Evolutionary conservation across 1,140 invertebrate genomes (phyloP).

Genomic region (Tribolium castaneum): DNA sequence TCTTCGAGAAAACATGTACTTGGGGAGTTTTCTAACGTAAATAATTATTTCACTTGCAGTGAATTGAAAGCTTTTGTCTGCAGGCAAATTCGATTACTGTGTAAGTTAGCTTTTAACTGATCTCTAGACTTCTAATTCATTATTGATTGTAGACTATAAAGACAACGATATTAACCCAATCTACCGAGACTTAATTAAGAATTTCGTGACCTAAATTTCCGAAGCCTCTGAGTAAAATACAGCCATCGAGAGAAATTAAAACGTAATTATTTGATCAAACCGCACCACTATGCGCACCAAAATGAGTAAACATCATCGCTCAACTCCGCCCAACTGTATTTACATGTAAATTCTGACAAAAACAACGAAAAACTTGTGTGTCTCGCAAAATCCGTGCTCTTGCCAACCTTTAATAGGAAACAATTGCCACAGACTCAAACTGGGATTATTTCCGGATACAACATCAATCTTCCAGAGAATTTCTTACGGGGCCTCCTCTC

Average conservation of each 20-base stretch:
- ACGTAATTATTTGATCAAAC: not conserved
- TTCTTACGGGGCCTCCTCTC: constrained; percentile 20
- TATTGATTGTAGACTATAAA: constrained; percentile 36
- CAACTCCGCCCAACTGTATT: not conserved
- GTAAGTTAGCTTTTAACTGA: constrained; percentile 32
- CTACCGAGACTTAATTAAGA: constrained; percentile 28
- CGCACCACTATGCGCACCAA: no score
- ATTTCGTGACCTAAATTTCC: constrained; percentile 25
- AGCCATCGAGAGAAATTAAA: not conserved
- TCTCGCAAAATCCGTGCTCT: not conserved
- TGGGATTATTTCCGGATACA: constrained; percentile 17
- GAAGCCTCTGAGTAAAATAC: not conserved
- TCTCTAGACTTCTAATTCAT: constrained; percentile 30
- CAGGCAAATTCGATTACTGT: constrained; percentile 17
- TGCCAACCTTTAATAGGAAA: not conserved
- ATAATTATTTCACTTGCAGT: constrained; percentile 20
- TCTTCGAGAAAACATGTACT: not conserved
- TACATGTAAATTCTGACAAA: not conserved
- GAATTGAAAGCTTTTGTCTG: constrained; percentile 14
- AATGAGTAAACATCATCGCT: no score
- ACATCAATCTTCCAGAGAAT: constrained; percentile 28
- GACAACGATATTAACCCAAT: constrained; percentile 35
- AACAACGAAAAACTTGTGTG: not conserved
- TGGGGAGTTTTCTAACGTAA: not conserved
- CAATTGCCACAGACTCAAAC: not conserved